Conservation (phyloP, 2,113 vertebrate genomes). For the Variabilichromis moorii region DNA sequence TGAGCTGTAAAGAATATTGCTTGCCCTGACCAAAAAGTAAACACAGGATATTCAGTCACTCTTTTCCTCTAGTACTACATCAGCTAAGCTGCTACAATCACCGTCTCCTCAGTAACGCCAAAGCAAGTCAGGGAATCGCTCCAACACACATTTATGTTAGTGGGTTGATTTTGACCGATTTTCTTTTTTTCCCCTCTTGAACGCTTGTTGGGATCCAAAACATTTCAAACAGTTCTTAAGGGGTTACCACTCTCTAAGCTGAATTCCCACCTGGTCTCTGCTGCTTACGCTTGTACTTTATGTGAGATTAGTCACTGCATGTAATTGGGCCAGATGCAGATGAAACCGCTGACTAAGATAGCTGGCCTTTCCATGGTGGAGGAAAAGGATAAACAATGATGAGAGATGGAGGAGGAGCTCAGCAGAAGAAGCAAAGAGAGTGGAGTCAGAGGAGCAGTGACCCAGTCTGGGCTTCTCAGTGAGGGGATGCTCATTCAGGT, state of each 20-base stretch:
- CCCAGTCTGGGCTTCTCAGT: neutral
- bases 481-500: constrained; percentile 29
- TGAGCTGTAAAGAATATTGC: neutral
- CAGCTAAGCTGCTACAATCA: neutral
- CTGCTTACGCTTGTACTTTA: constrained; percentile 28
- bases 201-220: neutral
- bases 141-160: neutral
- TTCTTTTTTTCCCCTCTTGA: neutral
- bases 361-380: neutral
- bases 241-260: neutral
- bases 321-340: constrained; percentile 8
- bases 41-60: neutral
- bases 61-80: neutral
- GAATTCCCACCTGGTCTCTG: constrained; percentile 34
- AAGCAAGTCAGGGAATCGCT: neutral
- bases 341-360: constrained; percentile 40
- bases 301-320: neutral
- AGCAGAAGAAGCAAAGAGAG: neutral
- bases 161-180: neutral
- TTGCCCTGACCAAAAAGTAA: neutral
- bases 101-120: neutral
- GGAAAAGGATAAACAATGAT: constrained; percentile 21
- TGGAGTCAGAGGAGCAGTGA: neutral
- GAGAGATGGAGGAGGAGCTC: neutral
- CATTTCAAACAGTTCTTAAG: neutral